Percentiles rank a stretch among this genome's conserved stretches.
Conservation (phyloP, 2,113 vertebrate genomes). For the Vanacampus margaritifer region DNA sequence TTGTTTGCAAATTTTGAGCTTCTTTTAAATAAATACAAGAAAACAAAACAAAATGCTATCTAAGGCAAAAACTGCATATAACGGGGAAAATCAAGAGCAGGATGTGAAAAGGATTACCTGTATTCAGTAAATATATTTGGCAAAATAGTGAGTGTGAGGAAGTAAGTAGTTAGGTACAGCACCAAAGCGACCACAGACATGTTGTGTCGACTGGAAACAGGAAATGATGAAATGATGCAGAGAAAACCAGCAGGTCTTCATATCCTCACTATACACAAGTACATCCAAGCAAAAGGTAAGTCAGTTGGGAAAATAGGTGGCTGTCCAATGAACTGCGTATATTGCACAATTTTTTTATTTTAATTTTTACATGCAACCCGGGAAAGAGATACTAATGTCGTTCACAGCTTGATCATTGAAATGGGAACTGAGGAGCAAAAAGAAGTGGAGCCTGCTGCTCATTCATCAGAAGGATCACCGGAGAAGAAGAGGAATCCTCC, state of each 20-base stretch:
- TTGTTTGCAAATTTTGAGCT: background rate
- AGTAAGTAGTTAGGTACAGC: constrained; percentile 5
- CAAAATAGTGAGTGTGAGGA: background rate
- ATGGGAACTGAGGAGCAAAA: constrained; percentile 72
- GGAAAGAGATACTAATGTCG: background rate
- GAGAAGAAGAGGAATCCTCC: constrained; percentile 47
- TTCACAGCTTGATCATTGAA: background rate
- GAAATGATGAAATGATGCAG: constrained; percentile 32
- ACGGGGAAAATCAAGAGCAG: background rate
- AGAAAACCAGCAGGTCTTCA: background rate
- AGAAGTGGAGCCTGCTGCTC: constrained; percentile 47
- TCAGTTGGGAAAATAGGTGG: background rate
- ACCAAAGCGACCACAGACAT: constrained; percentile 33
- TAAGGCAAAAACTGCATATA: background rate
- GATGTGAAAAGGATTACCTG: constrained; percentile 27
- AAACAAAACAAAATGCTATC: background rate
- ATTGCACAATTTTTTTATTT: background rate
- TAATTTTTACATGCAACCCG: constrained; percentile 13
- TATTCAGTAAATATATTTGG: constrained; percentile 14
- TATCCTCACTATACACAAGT: constrained; percentile 5
- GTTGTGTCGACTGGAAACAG: constrained; percentile 51
- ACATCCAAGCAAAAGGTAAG: background rate
- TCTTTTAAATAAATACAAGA: background rate
- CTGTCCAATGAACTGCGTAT: constrained; percentile 5
- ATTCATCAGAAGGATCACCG: constrained; percentile 45